These are phyloP conservation scores for Sylvilagus bachmani DNA, from an alignment of 2,113 vertebrate species.

Conservation along the genomic window DNA sequence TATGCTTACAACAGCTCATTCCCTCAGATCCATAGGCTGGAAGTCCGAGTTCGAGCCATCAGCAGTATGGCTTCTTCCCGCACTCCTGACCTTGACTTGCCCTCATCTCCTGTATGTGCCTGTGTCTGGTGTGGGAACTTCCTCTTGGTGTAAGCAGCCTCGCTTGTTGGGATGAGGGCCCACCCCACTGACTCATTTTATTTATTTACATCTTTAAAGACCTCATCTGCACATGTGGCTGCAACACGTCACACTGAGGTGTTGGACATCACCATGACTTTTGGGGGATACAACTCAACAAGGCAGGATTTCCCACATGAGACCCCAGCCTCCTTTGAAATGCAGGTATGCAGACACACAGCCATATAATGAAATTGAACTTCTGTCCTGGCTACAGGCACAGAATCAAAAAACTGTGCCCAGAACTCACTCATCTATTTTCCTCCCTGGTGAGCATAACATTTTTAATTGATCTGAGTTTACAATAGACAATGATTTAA, in stretches of 20 bases:
- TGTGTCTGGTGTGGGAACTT: neutral
- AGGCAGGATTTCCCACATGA: neutral
- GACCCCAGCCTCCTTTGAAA: neutral
- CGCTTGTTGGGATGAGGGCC: neutral
- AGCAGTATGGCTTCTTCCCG: neutral
- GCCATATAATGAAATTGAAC: neutral
- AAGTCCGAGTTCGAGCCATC: neutral
- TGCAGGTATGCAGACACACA: accelerated
- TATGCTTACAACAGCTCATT: too few species aligned
- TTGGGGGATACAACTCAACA: neutral
- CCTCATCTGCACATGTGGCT: neutral
- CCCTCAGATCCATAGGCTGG: neutral
- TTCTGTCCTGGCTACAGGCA: neutral
- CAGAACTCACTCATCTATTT: neutral
- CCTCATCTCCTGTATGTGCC: neutral
- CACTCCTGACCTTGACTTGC: neutral
- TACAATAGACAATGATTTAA: neutral
- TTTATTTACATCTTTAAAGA: neutral
- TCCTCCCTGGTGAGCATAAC: neutral
- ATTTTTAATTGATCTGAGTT: neutral
- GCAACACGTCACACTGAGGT: neutral
- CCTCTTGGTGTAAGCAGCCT: neutral
- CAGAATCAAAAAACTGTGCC: neutral
- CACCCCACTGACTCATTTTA: neutral
- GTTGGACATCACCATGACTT: neutral